These are phyloP conservation scores for Piaya cayana DNA, from an alignment of 2,113 vertebrate genomes.

Conservation along the genomic window DNA sequence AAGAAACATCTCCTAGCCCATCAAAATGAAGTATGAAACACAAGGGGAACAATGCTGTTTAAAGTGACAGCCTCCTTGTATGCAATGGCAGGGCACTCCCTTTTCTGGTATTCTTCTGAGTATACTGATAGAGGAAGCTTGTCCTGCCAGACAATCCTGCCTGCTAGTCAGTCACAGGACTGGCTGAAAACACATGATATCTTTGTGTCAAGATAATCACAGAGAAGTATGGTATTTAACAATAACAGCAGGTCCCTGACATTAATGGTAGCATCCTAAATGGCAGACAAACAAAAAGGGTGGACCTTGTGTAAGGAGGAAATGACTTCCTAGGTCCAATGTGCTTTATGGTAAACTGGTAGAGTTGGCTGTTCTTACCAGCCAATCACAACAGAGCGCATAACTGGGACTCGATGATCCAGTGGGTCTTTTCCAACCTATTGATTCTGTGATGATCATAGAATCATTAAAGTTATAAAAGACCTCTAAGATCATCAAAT, in stretches of 20 bases:
- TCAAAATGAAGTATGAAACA: neutral
- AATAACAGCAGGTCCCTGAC: too few relatives aligned
- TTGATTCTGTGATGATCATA: too few relatives aligned
- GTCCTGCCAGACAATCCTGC: neutral
- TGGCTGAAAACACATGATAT: neutral
- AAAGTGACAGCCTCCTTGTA: neutral
- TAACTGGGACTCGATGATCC: too few relatives aligned
- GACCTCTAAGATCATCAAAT: too few relatives aligned
- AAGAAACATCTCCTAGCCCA: neutral
- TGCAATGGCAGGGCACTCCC: fast-evolving
- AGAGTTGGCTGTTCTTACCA: neutral
- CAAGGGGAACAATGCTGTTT: fast-evolving
- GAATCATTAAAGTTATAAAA: too few relatives aligned
- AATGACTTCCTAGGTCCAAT: fast-evolving
- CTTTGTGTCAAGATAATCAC: neutral
- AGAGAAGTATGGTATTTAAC: neutral
- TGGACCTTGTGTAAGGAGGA: neutral
- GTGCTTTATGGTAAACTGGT: neutral
- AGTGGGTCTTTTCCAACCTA: too few relatives aligned
- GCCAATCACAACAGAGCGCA: neutral
- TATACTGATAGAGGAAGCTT: neutral
- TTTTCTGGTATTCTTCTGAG: neutral
- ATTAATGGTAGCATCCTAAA: neutral
- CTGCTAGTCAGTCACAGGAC: neutral
- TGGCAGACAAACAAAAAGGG: neutral